A percentile compares a stretch with the other conserved stretches of the same genome.
Evolutionary conservation across 2,113 vertebrate genomes (phyloP).

Genomic region (Dicrurus megarhynchus): DNA sequence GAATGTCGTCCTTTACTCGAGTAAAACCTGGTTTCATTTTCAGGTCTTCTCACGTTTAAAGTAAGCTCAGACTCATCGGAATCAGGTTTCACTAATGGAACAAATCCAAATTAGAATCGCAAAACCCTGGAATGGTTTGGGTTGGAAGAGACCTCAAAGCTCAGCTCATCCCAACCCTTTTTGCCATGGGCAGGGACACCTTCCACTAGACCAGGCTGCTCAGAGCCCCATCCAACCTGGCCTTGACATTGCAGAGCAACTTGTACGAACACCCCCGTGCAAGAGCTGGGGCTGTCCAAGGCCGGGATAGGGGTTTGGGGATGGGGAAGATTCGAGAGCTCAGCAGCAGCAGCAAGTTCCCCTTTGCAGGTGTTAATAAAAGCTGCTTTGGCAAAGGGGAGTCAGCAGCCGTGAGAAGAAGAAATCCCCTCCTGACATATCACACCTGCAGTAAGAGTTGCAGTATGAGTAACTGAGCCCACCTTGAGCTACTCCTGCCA

Average conservation of each 20-base stretch:
- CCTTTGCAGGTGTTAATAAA: not conserved
- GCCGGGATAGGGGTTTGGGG: rapidly evolving
- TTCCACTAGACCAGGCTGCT: not conserved
- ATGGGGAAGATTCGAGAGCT: rapidly evolving
- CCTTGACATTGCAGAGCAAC: not conserved
- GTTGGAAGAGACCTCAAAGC: not conserved
- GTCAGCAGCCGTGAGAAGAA: not conserved
- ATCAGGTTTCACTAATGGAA: not conserved
- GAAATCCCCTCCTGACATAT: not conserved
- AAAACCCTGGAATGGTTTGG: not conserved
- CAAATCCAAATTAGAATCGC: not conserved
- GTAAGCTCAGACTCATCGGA: not conserved
- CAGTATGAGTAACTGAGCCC: not conserved
- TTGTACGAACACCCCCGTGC: rapidly evolving
- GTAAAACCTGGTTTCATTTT: not conserved
- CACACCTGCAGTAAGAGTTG: not conserved
- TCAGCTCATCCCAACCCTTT: not conserved
- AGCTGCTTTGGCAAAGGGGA: not conserved
- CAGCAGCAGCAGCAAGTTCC: not conserved
- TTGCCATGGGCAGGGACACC: not conserved
- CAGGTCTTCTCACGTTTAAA: not conserved
- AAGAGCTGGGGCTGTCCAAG: not conserved
- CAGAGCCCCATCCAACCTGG: not conserved
- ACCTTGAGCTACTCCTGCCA: not conserved
- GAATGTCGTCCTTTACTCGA: rapidly evolving